Evolutionary conservation across 2,888 invertebrate species (phyloP).

Genomic region (Coecobrya sp.): DNA sequence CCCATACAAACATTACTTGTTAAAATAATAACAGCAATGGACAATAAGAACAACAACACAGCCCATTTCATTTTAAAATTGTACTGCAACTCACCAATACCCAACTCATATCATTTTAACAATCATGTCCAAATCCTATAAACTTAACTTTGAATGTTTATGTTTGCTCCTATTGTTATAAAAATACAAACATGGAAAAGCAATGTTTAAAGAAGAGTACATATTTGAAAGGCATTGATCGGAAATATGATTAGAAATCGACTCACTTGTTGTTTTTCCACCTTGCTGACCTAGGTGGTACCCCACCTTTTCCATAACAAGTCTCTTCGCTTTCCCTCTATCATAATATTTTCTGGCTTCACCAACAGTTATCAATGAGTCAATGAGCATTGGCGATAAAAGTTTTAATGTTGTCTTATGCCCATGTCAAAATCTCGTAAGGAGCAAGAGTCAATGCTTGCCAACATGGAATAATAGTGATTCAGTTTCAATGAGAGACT

Average conservation of each 20-base stretch:
- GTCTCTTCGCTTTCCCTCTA: background rate
- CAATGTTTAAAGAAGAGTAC: background rate
- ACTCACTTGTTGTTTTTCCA: conserved; percentile 36
- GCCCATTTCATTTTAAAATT: conserved; percentile 40
- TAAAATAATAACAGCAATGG: conserved; percentile 47
- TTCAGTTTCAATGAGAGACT: too few species aligned
- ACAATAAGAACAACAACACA: conserved; percentile 53
- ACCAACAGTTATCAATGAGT: too few species aligned
- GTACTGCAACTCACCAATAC: background rate
- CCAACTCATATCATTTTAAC: background rate
- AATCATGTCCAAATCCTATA: background rate
- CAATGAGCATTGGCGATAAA: too few species aligned
- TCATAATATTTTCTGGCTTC: too few species aligned
- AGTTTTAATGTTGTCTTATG: conserved; percentile 36
- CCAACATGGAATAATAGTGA: too few species aligned
- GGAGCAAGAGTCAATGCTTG: too few species aligned
- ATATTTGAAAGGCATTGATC: conserved; percentile 36
- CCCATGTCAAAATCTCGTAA: conserved; percentile 38
- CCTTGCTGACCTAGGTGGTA: conserved; percentile 4
- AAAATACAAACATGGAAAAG: conserved; percentile 66
- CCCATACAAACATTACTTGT: background rate
- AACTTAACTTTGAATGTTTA: background rate
- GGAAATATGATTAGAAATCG: conserved; percentile 64
- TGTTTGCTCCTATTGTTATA: background rate
- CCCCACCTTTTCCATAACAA: background rate